phyloP scores from a whole-genome alignment of 2,888 invertebrate genomes.

The Tigriopus californicus region DNA sequence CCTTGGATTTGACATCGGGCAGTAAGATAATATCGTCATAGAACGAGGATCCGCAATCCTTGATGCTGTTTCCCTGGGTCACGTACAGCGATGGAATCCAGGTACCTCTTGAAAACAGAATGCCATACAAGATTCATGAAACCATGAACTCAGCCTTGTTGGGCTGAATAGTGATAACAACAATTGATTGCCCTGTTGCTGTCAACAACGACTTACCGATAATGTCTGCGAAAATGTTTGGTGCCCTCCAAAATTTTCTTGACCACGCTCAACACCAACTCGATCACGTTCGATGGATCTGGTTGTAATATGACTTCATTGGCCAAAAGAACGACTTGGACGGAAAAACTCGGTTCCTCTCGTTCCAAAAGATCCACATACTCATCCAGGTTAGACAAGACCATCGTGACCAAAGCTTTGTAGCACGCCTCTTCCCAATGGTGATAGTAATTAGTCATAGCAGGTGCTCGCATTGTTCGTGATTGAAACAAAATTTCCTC shows the following conservation, averaged over 20 bases:
- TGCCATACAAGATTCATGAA: not conserved
- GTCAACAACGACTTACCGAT: too few relatives aligned
- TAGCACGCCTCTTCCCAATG: conserved; percentile 66
- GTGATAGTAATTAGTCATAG: conserved; percentile 56
- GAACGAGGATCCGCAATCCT: conserved; percentile 1
- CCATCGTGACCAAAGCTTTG: conserved; percentile 27
- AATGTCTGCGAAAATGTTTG: not conserved
- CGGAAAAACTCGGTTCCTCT: not conserved
- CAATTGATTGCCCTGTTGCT: too few relatives aligned
- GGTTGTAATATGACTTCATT: conserved; percentile 7
- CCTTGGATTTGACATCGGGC: conserved; percentile 4
- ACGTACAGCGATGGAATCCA: too few relatives aligned
- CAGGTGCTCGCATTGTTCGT: conserved; percentile 48
- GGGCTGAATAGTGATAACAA: too few relatives aligned
- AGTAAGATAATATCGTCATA: conserved; percentile 13
- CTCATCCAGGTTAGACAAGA: not conserved
- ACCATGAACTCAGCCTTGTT: not conserved
- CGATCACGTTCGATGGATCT: not conserved
- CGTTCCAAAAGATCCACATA: not conserved
- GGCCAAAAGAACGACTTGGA: not conserved
- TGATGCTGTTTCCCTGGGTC: too few relatives aligned
- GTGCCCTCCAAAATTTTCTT: conserved; percentile 11
- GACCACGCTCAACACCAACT: conserved; percentile 1
- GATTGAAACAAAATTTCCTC: conserved; percentile 64
- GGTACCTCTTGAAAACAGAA: too few relatives aligned